Evolutionary conservation across 2,113 vertebrate genomes (phyloP).

Genomic region (Euleptes europaea): DNA sequence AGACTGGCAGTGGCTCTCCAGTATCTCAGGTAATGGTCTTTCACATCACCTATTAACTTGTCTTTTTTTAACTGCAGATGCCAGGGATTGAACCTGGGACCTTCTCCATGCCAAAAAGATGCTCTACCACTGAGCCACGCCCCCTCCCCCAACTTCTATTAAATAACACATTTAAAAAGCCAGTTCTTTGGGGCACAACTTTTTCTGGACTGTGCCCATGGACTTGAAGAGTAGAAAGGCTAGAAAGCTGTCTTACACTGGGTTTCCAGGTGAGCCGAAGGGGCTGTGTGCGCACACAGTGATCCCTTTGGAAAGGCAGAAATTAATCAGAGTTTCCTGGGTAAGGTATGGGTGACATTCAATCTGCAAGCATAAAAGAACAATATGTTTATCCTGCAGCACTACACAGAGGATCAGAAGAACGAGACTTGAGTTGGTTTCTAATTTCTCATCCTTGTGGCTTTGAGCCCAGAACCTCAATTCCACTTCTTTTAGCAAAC

Average conservation of each 20-base stretch:
- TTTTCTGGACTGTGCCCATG: neutral
- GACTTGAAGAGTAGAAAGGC: neutral
- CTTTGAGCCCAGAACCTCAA: too few species aligned
- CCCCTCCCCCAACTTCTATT: neutral
- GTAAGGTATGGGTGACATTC: constrained; percentile 92
- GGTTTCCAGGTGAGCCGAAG: constrained; percentile 78
- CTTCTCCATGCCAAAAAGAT: neutral
- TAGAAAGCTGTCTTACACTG: neutral
- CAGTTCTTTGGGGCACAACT: neutral
- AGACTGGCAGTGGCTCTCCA: too few species aligned
- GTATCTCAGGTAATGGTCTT: too few species aligned
- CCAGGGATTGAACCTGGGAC: too few species aligned
- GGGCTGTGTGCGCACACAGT: constrained; percentile 85
- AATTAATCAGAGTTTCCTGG: constrained; percentile 85
- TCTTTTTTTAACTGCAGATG: too few species aligned
- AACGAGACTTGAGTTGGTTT: neutral
- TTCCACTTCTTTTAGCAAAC: too few species aligned
- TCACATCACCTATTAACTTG: too few species aligned
- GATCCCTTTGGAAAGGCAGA: constrained; percentile 82
- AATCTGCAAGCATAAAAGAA: constrained; percentile 69
- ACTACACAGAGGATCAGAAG: neutral
- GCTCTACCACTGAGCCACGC: too few species aligned
- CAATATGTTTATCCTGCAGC: neutral
- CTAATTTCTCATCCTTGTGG: too few species aligned
- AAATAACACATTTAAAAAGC: neutral